Evolutionary conservation across 2,888 invertebrate genomes (phyloP).

Genomic region (Elysia crispata): DNA sequence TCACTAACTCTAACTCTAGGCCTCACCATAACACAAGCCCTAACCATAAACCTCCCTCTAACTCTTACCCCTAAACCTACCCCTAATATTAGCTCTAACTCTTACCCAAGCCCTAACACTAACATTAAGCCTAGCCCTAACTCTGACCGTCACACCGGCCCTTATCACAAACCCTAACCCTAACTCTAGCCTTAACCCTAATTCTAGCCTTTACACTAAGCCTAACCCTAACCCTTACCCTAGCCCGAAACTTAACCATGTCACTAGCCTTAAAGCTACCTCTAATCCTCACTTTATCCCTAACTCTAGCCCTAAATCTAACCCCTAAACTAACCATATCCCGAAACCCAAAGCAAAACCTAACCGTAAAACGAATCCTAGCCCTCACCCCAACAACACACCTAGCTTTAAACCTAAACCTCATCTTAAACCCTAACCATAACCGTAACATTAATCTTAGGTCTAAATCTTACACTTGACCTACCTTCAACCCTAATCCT

Average conservation of each 20-base stretch:
- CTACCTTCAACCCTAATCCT: not conserved
- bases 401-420: not conserved
- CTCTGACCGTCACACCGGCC: slow-evolving; percentile 23
- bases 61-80: not conserved
- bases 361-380: slow-evolving; percentile 5
- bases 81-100: not conserved
- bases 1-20: not conserved
- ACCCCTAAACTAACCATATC: too few relatives aligned
- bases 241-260: too few relatives aligned
- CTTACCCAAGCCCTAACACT: slow-evolving; percentile 12
- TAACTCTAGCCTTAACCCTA: too few relatives aligned
- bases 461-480: not conserved
- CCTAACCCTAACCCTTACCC: slow-evolving; percentile 20
- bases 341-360: too few relatives aligned
- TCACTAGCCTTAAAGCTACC: too few relatives aligned
- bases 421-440: not conserved
- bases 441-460: too few relatives aligned
- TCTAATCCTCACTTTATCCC: too few relatives aligned
- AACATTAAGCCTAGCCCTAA: slow-evolving; percentile 24
- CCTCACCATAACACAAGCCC: not conserved
- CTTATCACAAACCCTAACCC: too few relatives aligned
- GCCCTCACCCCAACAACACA: not conserved
- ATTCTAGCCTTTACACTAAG: slow-evolving; percentile 10
- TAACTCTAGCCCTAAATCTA: too few relatives aligned
- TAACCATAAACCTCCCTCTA: not conserved